A percentile compares a stretch with the other conserved stretches of the same genome.
phyloP scores from a whole-genome alignment of 1,140 invertebrate species.

The Amyelois transitella region DNA sequence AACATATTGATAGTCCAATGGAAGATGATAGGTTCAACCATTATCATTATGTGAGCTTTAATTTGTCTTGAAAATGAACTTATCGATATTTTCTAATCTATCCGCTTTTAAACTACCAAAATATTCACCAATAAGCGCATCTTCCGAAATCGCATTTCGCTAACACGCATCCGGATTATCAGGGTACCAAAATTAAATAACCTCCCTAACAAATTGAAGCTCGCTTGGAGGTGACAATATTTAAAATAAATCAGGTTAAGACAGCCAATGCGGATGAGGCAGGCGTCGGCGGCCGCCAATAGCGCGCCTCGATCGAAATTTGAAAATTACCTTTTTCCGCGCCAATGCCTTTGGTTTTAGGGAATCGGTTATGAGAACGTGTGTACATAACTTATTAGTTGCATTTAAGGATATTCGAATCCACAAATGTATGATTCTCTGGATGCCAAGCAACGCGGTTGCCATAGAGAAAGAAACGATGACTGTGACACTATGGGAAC shows the following conservation, averaged over 20 bases:
- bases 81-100: no score
- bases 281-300: conserved; percentile 32
- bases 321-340: conserved; percentile 1
- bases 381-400: not conserved
- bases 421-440: not conserved
- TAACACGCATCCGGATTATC: conserved; percentile 38
- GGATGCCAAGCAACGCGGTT: no score
- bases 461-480: no score
- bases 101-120: no score
- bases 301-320: not conserved
- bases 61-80: no score
- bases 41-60: no score
- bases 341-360: not conserved
- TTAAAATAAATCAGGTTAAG: conserved; percentile 58
- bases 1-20: no score
- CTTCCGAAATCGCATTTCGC: not conserved
- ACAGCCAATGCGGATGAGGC: conserved; percentile 38
- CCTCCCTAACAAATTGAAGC: conserved; percentile 61
- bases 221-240: conserved; percentile 55
- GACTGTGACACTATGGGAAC: no score
- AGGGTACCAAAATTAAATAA: conserved; percentile 60
- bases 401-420: not conserved
- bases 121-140: no score
- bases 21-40: no score
- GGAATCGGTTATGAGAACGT: not conserved